Conservation (phyloP, 1,140 invertebrate species). For the Hormaphis cornu region DNA sequence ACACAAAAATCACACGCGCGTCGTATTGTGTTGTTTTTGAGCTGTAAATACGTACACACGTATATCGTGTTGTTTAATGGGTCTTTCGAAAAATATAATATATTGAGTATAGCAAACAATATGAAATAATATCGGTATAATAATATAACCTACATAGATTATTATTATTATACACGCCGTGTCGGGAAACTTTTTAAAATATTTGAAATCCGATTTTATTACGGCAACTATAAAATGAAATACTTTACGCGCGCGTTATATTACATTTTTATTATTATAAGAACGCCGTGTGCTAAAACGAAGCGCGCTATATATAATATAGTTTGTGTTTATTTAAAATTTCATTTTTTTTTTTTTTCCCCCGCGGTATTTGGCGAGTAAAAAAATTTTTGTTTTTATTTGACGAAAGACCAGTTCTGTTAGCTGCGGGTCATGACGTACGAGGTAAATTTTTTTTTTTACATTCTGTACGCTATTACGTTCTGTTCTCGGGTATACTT, state of each 20-base stretch:
- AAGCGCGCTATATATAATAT: neutral
- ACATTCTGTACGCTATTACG: neutral
- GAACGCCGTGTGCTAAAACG: neutral
- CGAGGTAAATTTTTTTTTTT: too few relatives aligned
- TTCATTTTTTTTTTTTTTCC: slow-evolving; percentile 1
- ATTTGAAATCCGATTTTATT: slow-evolving; percentile 20
- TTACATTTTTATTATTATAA: too few relatives aligned
- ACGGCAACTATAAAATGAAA: neutral
- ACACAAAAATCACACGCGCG: too few relatives aligned
- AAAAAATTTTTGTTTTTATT: neutral
- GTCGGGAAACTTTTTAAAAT: neutral
- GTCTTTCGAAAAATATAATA: too few relatives aligned
- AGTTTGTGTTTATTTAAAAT: slow-evolving; percentile 11
- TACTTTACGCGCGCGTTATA: neutral
- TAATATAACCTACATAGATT: too few relatives aligned
- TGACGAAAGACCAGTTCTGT: slow-evolving; percentile 7
- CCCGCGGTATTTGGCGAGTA: neutral
- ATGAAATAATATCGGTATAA: too few relatives aligned
- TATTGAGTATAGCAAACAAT: too few relatives aligned
- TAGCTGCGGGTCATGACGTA: slow-evolving; percentile 7
- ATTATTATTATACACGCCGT: too few relatives aligned
- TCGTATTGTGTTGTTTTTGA: too few relatives aligned
- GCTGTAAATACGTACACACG: too few relatives aligned
- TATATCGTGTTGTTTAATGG: too few relatives aligned
- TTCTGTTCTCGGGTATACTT: neutral